Conservation (phyloP, 1,140 invertebrate genomes). For the Drosophila tristis region DNA sequence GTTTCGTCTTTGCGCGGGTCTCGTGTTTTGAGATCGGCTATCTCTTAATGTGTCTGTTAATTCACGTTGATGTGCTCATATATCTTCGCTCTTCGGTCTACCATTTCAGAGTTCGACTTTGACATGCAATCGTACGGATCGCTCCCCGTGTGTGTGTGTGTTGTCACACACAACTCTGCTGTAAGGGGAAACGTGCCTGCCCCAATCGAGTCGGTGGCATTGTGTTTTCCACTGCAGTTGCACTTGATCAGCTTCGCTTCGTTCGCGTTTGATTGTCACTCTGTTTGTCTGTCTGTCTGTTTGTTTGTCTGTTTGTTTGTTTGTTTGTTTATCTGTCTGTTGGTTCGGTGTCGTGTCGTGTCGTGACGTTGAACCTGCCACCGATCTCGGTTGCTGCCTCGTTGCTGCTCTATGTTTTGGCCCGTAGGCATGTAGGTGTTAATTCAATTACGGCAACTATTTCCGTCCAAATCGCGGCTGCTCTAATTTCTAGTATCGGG, state of each 20-base stretch:
- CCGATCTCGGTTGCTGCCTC: background rate
- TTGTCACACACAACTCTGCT: background rate
- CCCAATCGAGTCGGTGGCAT: background rate
- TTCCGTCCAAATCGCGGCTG: conserved; percentile 20
- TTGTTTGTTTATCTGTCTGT: conserved; percentile 47
- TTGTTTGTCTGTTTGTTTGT: background rate
- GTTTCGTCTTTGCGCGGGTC: conserved; percentile 38
- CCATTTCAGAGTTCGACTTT: conserved; percentile 65
- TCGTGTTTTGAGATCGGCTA: conserved; percentile 69
- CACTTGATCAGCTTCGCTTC: conserved; percentile 46
- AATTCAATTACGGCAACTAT: conserved; percentile 69
- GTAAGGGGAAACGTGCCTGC: conserved; percentile 5
- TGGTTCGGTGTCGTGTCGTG: conserved; percentile 29
- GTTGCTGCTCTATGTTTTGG: conserved; percentile 1
- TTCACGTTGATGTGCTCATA: conserved; percentile 79
- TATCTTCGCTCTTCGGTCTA: conserved; percentile 56
- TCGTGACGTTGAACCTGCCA: conserved; percentile 60
- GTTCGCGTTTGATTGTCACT: background rate
- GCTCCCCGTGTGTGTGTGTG: background rate
- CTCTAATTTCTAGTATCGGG: conserved; percentile 42
- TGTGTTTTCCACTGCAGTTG: conserved; percentile 23
- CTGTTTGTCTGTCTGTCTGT: background rate
- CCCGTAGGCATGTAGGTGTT: conserved; percentile 46
- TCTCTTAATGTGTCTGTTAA: conserved; percentile 79
- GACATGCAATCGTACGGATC: conserved; percentile 53